Evolutionary conservation across 2,888 invertebrate genomes (phyloP).

Genomic region (Stegophylla sp.): DNA sequence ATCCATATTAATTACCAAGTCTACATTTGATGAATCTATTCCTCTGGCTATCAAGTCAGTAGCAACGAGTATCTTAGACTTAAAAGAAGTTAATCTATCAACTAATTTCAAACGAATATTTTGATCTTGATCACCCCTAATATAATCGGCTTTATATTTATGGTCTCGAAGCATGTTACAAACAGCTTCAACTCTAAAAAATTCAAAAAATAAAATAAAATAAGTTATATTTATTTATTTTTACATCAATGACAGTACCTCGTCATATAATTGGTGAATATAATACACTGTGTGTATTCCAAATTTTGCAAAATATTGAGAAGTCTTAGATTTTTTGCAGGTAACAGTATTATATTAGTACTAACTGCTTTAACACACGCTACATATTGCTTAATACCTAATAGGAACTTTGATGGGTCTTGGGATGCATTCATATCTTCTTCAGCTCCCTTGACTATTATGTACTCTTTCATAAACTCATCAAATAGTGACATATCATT

Average conservation of each 20-base stretch:
- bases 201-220: constrained; percentile 11
- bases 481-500: constrained; percentile 63
- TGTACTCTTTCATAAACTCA: constrained; percentile 56
- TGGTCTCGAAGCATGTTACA: constrained; percentile 60
- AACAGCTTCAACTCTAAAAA: constrained; percentile 60
- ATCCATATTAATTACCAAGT: constrained; percentile 92
- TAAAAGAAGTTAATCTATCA: constrained; percentile 58
- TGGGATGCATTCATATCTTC: constrained; percentile 38
- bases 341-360: constrained; percentile 70
- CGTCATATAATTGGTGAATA: constrained; percentile 88
- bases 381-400: constrained; percentile 83
- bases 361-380: constrained; percentile 69
- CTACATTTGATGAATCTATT: constrained; percentile 90
- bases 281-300: constrained; percentile 86
- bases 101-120: constrained; percentile 58
- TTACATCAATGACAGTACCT: constrained; percentile 65
- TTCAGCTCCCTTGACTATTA: constrained; percentile 39
- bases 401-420: constrained; percentile 69
- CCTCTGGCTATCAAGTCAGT: constrained; percentile 93
- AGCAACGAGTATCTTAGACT: constrained; percentile 77
- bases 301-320: constrained; percentile 74
- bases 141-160: constrained; percentile 58
- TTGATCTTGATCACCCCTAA: constrained; percentile 61
- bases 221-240: too few species aligned
- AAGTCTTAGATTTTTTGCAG: constrained; percentile 74